These are phyloP conservation scores for Leptinotarsa haldemani DNA, from an alignment of 2,888 invertebrate species.

Conservation along the genomic window DNA sequence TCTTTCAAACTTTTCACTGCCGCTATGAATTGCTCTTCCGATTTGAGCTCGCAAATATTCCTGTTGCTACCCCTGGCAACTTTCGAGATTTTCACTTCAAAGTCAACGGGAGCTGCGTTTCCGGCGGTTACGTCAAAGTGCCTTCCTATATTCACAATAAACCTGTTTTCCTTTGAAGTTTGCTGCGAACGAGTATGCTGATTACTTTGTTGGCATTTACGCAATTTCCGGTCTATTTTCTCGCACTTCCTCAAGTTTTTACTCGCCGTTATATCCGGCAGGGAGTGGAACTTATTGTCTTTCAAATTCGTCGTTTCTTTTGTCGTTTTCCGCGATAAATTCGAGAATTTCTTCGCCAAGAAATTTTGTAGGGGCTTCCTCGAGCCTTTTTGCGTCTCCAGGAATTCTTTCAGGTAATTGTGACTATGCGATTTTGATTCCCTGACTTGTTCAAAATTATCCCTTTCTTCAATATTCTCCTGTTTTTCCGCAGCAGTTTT, in stretches of 20 bases:
- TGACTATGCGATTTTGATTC: conserved; percentile 63
- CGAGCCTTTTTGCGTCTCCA: conserved; percentile 64
- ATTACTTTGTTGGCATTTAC: conserved; percentile 64
- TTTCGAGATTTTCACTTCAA: conserved; percentile 65
- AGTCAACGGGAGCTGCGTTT: conserved; percentile 61
- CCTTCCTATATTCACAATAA: conserved; percentile 65
- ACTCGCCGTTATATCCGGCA: conserved; percentile 78
- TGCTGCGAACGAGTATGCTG: conserved; percentile 31
- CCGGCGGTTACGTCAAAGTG: conserved; percentile 64
- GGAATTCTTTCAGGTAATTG: conserved; percentile 63
- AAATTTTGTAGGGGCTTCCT: conserved; percentile 64
- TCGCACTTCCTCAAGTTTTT: conserved; percentile 78
- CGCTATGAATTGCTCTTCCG: conserved; percentile 56
- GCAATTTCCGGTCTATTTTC: conserved; percentile 77
- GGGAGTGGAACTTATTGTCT: conserved; percentile 78
- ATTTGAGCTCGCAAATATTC: conserved; percentile 40
- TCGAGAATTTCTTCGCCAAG: conserved; percentile 62
- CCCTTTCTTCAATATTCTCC: conserved; percentile 32
- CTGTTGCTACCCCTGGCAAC: conserved; percentile 58
- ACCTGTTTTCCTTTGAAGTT: conserved; percentile 56
- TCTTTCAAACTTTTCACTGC: conserved; percentile 61
- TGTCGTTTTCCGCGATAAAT: conserved; percentile 54
- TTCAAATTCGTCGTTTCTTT: conserved; percentile 65
- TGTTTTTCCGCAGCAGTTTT: conserved; percentile 47
- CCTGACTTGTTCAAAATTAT: conserved; percentile 47